These are phyloP conservation scores for Muntiacus reevesi DNA, from an alignment of 2,113 vertebrate species.

Conservation along the genomic window DNA sequence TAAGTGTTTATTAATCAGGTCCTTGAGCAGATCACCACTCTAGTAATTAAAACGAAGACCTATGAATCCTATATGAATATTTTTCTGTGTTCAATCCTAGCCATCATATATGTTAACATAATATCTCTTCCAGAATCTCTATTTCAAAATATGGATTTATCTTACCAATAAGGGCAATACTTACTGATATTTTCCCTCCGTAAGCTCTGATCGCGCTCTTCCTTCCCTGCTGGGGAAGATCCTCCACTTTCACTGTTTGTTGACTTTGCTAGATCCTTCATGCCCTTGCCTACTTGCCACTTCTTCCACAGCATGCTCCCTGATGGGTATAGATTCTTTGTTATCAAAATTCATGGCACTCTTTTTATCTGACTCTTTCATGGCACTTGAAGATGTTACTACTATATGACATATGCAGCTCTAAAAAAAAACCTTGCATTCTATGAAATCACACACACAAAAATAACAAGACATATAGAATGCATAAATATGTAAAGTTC, in stretches of 20 bases:
- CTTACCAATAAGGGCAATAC: neutral
- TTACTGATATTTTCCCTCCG: neutral
- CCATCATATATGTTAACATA: neutral
- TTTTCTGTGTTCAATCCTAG: neutral
- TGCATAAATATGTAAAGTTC: neutral
- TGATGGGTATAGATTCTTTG: neutral
- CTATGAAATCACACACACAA: neutral
- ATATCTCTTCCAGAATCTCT: neutral
- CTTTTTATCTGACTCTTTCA: neutral
- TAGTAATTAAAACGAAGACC: neutral
- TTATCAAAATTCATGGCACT: neutral
- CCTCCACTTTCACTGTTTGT: neutral
- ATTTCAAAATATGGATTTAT: neutral
- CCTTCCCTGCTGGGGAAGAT: neutral
- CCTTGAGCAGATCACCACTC: neutral
- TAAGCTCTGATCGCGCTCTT: neutral
- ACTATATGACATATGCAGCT: neutral
- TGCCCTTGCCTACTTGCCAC: neutral
- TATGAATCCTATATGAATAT: neutral
- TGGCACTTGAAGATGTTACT: neutral
- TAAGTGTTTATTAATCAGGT: neutral
- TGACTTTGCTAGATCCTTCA: neutral
- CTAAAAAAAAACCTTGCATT: neutral
- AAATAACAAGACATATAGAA: neutral
- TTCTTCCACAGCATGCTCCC: conserved; percentile 27